Percentiles rank a stretch among this genome's conserved stretches.
phyloP scores from a whole-genome alignment of 2,888 invertebrate genomes.

The Drosophila cracens region DNA sequence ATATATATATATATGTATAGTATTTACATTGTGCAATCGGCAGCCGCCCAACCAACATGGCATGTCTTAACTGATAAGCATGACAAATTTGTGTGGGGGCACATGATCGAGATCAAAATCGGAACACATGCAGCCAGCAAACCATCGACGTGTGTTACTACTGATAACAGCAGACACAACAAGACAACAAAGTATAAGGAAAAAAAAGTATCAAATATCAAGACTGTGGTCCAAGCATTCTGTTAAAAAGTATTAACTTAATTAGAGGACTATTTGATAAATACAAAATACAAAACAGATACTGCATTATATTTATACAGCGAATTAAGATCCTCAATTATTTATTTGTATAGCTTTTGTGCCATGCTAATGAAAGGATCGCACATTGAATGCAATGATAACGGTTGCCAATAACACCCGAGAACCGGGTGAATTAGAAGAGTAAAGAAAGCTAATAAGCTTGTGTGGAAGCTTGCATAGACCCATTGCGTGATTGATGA shows the following conservation, averaged over 20 bases:
- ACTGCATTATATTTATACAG: slow-evolving; percentile 24
- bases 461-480: background rate
- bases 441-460: background rate
- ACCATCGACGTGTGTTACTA: slow-evolving; percentile 14
- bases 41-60: slow-evolving; percentile 22
- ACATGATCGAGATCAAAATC: slow-evolving; percentile 68
- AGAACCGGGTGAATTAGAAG: background rate
- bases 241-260: slow-evolving; percentile 39
- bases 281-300: background rate
- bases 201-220: background rate
- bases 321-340: slow-evolving; percentile 26
- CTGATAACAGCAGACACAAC: slow-evolving; percentile 21
- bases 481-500: slow-evolving; percentile 3
- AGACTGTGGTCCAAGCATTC: slow-evolving; percentile 1
- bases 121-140: slow-evolving; percentile 21
- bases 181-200: background rate
- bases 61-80: slow-evolving; percentile 67
- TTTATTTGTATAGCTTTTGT: slow-evolving; percentile 18
- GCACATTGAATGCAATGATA: background rate
- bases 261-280: slow-evolving; percentile 25
- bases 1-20: background rate
- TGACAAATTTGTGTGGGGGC: slow-evolving; percentile 72
- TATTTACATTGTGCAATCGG: slow-evolving; percentile 21
- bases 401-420: background rate
- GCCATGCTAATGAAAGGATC: background rate